Conservation (phyloP, 1,140 invertebrate genomes). For the Nephotettix cincticeps region DNA sequence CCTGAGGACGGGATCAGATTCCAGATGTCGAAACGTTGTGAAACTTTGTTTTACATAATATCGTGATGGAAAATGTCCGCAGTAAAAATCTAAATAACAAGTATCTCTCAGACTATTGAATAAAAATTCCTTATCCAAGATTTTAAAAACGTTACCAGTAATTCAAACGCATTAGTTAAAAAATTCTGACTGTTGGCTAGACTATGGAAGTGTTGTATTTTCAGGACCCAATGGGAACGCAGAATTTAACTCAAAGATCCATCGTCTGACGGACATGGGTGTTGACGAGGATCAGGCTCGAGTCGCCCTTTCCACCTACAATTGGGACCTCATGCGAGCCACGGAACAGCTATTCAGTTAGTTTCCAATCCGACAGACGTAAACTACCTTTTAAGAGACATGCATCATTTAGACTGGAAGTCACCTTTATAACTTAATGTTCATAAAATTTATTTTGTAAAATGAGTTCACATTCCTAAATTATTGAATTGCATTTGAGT, state of each 20-base stretch:
- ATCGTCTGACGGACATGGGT: conserved; percentile 83
- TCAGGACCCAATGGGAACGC: conserved; percentile 67
- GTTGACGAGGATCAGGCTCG: conserved; percentile 78
- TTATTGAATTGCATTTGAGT: conserved; percentile 3
- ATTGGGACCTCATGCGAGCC: conserved; percentile 87
- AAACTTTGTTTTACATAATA: no score
- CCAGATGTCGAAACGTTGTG: no score
- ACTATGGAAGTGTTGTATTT: conserved; percentile 41
- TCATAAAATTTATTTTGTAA: background rate
- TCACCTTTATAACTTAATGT: background rate
- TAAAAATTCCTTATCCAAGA: no score
- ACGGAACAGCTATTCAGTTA: conserved; percentile 89
- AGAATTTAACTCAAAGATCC: conserved; percentile 81
- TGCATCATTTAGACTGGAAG: background rate
- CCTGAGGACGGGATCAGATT: no score
- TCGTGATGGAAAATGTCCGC: no score
- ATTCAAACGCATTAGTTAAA: no score
- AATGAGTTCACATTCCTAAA: background rate
- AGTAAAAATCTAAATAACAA: no score
- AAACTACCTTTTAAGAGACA: background rate
- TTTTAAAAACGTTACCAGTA: no score
- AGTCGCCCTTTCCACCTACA: conserved; percentile 82
- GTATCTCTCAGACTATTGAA: no score
- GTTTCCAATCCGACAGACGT: background rate
- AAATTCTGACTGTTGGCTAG: no score